Conservation (phyloP, 2,888 invertebrate species). For the Cryptocephalus moraei region DNA sequence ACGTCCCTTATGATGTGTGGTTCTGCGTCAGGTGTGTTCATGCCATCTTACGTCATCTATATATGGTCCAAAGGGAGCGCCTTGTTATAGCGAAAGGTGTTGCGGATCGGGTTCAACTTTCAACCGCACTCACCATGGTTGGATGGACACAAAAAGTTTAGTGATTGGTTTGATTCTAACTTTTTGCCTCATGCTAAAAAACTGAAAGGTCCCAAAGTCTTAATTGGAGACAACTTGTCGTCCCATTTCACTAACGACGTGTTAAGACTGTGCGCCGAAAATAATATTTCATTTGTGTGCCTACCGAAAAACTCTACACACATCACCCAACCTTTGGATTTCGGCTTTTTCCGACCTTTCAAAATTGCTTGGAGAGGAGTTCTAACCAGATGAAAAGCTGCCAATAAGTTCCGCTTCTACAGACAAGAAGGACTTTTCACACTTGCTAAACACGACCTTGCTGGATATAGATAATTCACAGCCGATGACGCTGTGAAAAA, state of each 20-base stretch:
- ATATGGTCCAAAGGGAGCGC: constrained; percentile 14
- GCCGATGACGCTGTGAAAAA: constrained; percentile 5
- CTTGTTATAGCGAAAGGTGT: constrained; percentile 12
- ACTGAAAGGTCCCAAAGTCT: constrained; percentile 16
- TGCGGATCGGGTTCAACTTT: constrained; percentile 14
- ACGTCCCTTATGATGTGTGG: constrained; percentile 13
- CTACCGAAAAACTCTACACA: constrained; percentile 25
- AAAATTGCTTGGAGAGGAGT: too few species aligned
- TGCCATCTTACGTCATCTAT: constrained; percentile 9
- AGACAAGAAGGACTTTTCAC: constrained; percentile 11
- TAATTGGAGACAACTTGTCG: constrained; percentile 25
- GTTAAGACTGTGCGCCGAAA: constrained; percentile 15
- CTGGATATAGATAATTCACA: constrained; percentile 5
- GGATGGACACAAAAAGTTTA: constrained; percentile 16
- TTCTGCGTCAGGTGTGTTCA: constrained; percentile 5
- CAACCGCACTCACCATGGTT: too few species aligned
- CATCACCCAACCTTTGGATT: constrained; percentile 21
- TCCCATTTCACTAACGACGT: constrained; percentile 5
- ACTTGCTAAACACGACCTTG: constrained; percentile 6
- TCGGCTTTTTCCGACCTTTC: constrained; percentile 20
- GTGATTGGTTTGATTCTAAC: constrained; percentile 19
- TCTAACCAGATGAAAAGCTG: constrained; percentile 7
- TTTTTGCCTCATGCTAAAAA: constrained; percentile 17
- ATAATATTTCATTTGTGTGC: constrained; percentile 25
- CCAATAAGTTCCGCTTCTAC: constrained; percentile 3